Evolutionary conservation across 1,140 invertebrate genomes (phyloP), one percentile per base, ranked within the genome.

Genomic region (Micrasema minimum): DNA sequence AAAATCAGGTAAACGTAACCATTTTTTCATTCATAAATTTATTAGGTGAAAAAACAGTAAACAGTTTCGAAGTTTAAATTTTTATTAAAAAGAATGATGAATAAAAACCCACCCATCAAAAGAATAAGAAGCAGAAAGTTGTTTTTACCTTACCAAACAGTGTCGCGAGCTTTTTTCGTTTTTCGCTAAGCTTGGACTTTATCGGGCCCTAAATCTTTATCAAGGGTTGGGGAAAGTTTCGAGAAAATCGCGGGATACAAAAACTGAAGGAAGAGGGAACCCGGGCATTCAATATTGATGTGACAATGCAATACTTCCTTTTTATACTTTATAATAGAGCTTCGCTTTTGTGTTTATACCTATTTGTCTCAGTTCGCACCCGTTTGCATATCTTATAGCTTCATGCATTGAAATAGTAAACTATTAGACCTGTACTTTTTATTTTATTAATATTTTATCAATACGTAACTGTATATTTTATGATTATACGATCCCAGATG

Each of bases 301-400:
- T 74, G 72, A 74, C 72, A 74, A 68, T 74, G 72, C 72, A 71
- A 74, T 74, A 74, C 71, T 71, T 74, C 50, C 69, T 65, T 23
- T 18, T 74, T 69, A 70, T 53, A 65, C 43, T 43, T 46, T 65
- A 37, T 70, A 64, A 50, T 43, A 11, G 46, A 50, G 46, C 14
- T 45, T 2, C 41, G 11, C 11, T 16, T 18, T 41, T n/a, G 35
- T 23, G 7, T 31, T 2, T 31, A 4, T 31, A 31, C 26, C 26
- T 31, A 31, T 31, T 31, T 31, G 26, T 31, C 26, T 31, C 26
- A 31, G 7, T 31, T 7, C 26, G 7, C 26, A 31, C 26, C 26
- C 26, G n/a, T 31, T 31, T 7, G 26, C 26, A 31, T 31, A 2
- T 7, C 26, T 31, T 31, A 31, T 4, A 31, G 26, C 26, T 31